These are phyloP conservation scores for Pelmatolapia mariae DNA, from an alignment of 2,113 vertebrate genomes.

Conservation along the genomic window DNA sequence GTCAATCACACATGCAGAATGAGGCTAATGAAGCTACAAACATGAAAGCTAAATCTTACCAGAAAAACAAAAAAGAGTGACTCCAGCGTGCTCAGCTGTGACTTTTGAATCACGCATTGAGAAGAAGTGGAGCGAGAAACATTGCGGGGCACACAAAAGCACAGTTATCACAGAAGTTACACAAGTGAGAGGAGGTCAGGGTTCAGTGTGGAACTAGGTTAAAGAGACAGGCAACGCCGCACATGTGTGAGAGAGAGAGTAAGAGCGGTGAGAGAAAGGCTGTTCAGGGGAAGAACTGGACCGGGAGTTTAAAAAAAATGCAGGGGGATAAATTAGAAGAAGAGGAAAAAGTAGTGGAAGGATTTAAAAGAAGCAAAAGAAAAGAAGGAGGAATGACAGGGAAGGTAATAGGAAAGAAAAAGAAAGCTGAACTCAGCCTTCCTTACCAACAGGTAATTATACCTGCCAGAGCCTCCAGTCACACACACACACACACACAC, in stretches of 20 bases:
- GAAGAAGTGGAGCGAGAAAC: background rate
- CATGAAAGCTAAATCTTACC: background rate
- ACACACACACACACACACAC: background rate
- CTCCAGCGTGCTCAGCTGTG: background rate
- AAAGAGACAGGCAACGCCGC: constrained; percentile 20
- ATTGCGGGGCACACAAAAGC: background rate
- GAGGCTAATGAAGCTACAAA: background rate
- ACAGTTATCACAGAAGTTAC: constrained; percentile 29
- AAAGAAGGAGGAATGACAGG: background rate
- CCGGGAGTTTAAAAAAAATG: accelerated
- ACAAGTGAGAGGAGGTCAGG: constrained; percentile 32
- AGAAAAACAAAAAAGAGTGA: background rate
- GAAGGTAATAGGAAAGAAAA: background rate
- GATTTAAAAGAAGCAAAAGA: background rate
- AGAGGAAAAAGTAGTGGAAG: background rate
- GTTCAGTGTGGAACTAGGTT: constrained; percentile 49
- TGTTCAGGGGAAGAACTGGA: background rate
- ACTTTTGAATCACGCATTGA: background rate
- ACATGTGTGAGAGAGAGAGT: background rate
- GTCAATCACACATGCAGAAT: background rate
- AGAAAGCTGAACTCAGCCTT: background rate
- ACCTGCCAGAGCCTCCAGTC: background rate
- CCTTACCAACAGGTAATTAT: background rate
- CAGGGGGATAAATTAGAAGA: background rate
- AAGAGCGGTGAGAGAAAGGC: background rate